A percentile compares a stretch with the other conserved stretches of the same genome.
These are phyloP conservation scores for Tenodera sinensis DNA, from an alignment of 2,888 invertebrate species.

Conservation along the genomic window DNA sequence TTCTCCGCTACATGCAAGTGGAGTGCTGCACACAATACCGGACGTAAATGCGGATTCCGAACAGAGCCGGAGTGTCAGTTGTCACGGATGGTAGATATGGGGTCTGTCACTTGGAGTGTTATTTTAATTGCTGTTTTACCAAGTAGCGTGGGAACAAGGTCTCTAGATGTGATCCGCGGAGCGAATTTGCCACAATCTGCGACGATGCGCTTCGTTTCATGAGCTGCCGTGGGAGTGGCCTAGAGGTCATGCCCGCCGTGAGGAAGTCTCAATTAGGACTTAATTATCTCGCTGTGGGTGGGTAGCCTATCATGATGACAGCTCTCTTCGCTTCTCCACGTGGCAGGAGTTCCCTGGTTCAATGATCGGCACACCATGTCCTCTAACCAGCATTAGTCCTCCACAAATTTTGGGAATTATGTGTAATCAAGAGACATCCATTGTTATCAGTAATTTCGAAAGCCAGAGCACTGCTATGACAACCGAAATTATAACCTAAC, in stretches of 20 bases:
- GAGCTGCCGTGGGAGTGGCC: neutral
- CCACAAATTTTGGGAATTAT: too few species aligned
- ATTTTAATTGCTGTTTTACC: too few species aligned
- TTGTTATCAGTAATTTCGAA: too few species aligned
- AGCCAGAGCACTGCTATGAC: too few species aligned
- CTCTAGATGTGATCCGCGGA: neutral
- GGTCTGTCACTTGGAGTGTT: too few species aligned
- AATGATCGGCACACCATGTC: neutral
- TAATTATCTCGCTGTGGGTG: neutral
- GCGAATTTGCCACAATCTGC: neutral
- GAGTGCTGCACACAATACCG: too few species aligned
- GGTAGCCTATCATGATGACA: neutral
- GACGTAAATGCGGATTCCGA: too few species aligned
- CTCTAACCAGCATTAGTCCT: neutral
- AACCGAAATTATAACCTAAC: too few species aligned
- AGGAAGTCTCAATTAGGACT: slow-evolving; percentile 1
- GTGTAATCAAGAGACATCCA: too few species aligned
- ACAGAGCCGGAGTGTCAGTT: too few species aligned
- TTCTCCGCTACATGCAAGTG: too few species aligned
- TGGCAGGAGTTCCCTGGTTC: neutral
- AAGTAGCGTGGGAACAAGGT: neutral
- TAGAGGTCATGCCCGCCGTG: neutral
- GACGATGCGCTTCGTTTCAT: neutral
- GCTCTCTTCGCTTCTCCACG: neutral
- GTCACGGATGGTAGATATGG: too few species aligned